phyloP scores from a whole-genome alignment of 53 echinoderm and acorn worm genomes.

The Actinopyga echinites region DNA sequence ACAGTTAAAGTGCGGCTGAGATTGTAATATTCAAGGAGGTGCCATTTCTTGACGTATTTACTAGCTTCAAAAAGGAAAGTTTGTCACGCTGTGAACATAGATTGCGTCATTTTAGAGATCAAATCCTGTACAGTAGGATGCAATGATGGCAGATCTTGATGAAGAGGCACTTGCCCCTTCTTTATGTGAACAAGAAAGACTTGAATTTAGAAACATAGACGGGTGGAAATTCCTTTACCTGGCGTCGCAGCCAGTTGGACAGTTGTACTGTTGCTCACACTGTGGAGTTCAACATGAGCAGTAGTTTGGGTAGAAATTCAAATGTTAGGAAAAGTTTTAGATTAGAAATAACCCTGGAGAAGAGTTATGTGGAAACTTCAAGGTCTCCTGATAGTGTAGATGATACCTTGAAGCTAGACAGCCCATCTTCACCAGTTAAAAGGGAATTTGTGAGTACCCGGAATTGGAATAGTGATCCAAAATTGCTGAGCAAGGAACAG shows the following conservation, averaged over 20 bases:
- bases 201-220: too few relatives aligned
- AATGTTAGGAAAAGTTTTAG: conserved; percentile 43
- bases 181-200: too few relatives aligned
- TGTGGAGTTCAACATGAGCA: conserved; percentile 30
- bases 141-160: too few relatives aligned
- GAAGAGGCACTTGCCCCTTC: too few relatives aligned
- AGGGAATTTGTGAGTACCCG: conserved; percentile 3
- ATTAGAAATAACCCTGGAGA: conserved; percentile 46
- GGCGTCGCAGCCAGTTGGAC: not conserved
- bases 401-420: conserved; percentile 14
- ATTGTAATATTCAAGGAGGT: too few relatives aligned
- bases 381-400: not conserved
- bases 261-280: conserved; percentile 15
- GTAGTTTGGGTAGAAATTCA: conserved; percentile 37
- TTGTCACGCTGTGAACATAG: too few relatives aligned
- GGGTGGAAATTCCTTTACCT: not conserved
- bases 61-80: too few relatives aligned
- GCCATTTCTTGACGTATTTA: too few relatives aligned
- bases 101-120: too few relatives aligned
- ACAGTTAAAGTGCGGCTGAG: too few relatives aligned
- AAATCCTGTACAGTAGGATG: too few relatives aligned
- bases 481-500: not conserved
- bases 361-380: conserved; percentile 35
- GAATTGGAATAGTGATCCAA: conserved; percentile 32
- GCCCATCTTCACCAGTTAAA: conserved; percentile 17